Evolutionary conservation across 1,140 invertebrate species (phyloP), one percentile per base, ranked within the genome.

Genomic region (Manduca sexta): DNA sequence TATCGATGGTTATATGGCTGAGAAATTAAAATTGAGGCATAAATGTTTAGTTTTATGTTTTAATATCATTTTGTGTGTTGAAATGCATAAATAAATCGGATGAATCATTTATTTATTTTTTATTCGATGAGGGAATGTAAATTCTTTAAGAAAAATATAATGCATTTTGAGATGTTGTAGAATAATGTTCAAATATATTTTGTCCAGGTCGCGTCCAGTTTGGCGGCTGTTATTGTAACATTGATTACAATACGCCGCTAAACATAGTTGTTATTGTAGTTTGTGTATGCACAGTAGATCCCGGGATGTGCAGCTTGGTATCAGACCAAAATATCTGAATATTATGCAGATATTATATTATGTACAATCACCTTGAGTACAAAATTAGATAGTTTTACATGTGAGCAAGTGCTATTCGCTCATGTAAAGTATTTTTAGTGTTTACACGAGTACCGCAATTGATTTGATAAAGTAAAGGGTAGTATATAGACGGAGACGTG

Each of bases 351-450:
- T 69, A 66, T 66, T 64, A 58, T 55, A 67, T 65, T 73, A 75
- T 67, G 56, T 68, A 64, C 57, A 50, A 52, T 74, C 63, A 60
- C 74, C 74, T 78, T 74, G 74, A 47, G 59, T 50, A 45, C 62
- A 74, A 74, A 74, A 66, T 75, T 78, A 77, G 71, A 74, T 56
- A 61, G 52, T 49, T 51, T 65, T 65, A 64, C 39, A 74, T 58
- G 54, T 49, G 52, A 58, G 56, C 58, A 45, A 52, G 56, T 53
- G 52, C 43, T 59, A 47, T 29, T 50, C 35, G 58, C 51, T 57
- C 41, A 56, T 45, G 48, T 45, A 43, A 56, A 43, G 60, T 62
- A 55, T 60, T 52, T 52, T 47, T 44, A 52, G 55, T 56, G 41
- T 15, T 26, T 39, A 21, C 40, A 50, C 34, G 47, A 46, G 39